Evolutionary conservation across 1,140 invertebrate genomes (phyloP).

Genomic region (Steinernema feltiae): DNA sequence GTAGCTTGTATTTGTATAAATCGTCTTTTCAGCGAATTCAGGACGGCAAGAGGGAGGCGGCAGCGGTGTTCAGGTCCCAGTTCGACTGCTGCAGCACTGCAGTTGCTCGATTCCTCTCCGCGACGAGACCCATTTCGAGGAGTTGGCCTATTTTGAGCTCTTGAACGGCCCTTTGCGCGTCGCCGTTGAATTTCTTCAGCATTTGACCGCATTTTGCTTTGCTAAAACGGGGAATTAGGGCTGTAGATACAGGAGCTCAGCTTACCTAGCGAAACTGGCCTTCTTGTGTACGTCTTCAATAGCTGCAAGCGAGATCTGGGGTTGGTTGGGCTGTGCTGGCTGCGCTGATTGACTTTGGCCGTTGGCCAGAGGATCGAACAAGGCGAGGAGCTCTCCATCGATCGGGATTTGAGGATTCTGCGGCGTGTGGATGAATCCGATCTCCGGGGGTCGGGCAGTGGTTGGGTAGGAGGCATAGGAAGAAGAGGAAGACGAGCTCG

Average conservation of each 20-base stretch:
- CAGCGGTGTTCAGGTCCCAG: conserved; percentile 35
- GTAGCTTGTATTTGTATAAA: too few species aligned
- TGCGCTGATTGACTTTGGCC: background rate
- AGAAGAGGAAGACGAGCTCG: background rate
- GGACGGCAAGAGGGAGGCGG: conserved; percentile 19
- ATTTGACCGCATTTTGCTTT: conserved; percentile 27
- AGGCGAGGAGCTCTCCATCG: background rate
- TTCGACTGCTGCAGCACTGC: conserved; percentile 21
- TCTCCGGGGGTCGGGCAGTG: background rate
- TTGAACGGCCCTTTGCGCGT: conserved; percentile 24
- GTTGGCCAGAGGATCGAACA: background rate
- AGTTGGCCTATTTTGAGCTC: conserved; percentile 35
- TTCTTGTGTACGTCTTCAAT: background rate
- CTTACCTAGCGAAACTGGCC: conserved; percentile 18
- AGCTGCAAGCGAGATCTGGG: background rate
- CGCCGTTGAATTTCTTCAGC: conserved; percentile 24
- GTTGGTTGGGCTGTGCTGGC: background rate
- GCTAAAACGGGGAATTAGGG: background rate
- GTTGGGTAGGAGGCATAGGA: background rate
- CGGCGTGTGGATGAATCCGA: background rate
- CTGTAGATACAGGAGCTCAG: background rate
- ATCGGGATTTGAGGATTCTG: background rate
- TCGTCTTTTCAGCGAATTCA: too few species aligned
- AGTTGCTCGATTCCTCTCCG: background rate
- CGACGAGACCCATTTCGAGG: conserved; percentile 24